Percentiles rank a stretch among this genome's conserved stretches.
phyloP scores from a whole-genome alignment of 2,888 invertebrate species.

The Flexamia atlantica region DNA sequence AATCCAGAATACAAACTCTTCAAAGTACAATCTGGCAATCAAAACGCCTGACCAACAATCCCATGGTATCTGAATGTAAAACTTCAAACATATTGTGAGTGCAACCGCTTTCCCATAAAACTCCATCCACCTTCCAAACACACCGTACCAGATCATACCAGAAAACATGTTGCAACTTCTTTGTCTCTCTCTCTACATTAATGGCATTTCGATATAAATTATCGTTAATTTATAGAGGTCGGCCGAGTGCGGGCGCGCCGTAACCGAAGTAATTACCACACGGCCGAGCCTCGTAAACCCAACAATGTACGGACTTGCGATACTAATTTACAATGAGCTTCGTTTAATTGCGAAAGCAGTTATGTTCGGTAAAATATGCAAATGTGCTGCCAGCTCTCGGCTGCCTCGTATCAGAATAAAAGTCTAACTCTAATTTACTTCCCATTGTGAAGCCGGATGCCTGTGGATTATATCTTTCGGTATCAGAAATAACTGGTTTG shows the following conservation, averaged over 20 bases:
- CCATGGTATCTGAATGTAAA: too few relatives aligned
- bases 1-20: too few relatives aligned
- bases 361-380: slow-evolving; percentile 52
- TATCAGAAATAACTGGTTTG: too few relatives aligned
- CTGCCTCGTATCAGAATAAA: background rate
- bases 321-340: slow-evolving; percentile 56
- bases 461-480: too few relatives aligned
- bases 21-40: too few relatives aligned
- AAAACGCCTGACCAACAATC: too few relatives aligned
- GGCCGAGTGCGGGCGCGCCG: slow-evolving; percentile 27
- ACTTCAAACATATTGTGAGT: too few relatives aligned
- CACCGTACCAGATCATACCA: background rate
- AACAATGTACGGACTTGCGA: slow-evolving; percentile 53
- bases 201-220: slow-evolving; percentile 62
- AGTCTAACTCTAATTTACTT: slow-evolving; percentile 22
- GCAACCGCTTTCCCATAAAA: background rate
- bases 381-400: background rate
- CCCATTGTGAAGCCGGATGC: background rate
- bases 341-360: slow-evolving; percentile 51
- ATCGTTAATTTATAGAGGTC: slow-evolving; percentile 58
- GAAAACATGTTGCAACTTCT: slow-evolving; percentile 50
- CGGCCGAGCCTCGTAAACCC: slow-evolving; percentile 44
- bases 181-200: slow-evolving; percentile 59
- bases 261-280: slow-evolving; percentile 55
- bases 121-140: background rate